Conservation (phyloP, 1,140 invertebrate species). For the Eriosoma lanigerum region DNA sequence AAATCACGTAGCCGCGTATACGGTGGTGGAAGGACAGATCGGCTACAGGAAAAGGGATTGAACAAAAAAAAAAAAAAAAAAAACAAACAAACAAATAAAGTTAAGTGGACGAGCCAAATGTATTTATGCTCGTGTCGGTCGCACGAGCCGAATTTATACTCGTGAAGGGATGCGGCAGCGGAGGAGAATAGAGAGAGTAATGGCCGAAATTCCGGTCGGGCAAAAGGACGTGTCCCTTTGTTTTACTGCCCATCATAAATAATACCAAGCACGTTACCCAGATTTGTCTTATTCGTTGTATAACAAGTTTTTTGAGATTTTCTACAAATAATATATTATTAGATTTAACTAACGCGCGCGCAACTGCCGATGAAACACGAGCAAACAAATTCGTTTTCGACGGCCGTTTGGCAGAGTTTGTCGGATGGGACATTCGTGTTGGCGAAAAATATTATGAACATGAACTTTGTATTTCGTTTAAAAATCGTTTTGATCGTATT, state of each 20-base stretch:
- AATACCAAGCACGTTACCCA: conserved; percentile 31
- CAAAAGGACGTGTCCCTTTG: conserved; percentile 35
- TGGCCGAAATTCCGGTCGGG: conserved; percentile 29
- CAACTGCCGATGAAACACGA: conserved; percentile 23
- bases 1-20: not conserved
- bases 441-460: not conserved
- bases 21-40: not conserved
- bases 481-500: too few species aligned
- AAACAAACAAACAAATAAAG: conserved; percentile 44
- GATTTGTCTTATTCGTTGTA: conserved; percentile 44
- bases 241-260: conserved; percentile 46
- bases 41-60: too few species aligned
- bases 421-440: too few species aligned
- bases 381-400: conserved; percentile 19
- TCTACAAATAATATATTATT: not conserved
- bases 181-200: not conserved
- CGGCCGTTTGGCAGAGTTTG: not conserved
- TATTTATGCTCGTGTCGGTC: not conserved
- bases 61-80: too few species aligned
- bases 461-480: too few species aligned
- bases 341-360: not conserved
- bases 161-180: not conserved
- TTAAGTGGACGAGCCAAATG: conserved; percentile 30
- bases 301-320: conserved; percentile 38
- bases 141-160: not conserved